Evolutionary conservation across 2,797 vertebrate species (phyloP), one percentile per base, ranked within the genome.

Genomic region (Cyclopterus lumpus): DNA sequence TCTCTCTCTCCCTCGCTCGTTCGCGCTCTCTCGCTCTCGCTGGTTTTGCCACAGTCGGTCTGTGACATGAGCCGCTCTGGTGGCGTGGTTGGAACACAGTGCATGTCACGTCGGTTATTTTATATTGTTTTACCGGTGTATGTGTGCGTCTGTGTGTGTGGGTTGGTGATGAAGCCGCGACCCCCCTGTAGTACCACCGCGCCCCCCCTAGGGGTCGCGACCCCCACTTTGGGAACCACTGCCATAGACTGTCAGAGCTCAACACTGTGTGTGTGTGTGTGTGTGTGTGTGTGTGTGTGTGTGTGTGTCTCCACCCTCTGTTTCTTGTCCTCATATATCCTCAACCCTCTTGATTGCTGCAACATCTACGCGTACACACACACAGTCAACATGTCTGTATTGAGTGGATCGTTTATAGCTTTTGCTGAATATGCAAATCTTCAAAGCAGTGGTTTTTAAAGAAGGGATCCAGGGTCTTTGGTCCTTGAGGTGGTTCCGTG

Each of bases 381-480:
- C 65, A 75, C 32, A 59, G 10, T 54, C 58, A 30, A 51, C 28
- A 12, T 36, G 66, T 71, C 34, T 42, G 32, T 55, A 24, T 62
- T 15, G 40, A 79, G 36, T 61, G 53, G 34, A 65, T 64, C 11
- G 2, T 63, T 79, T 68, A 54, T 24, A 10, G 66, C 54, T 49
- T 18, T 26, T 55, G 73, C 42, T 79, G 48, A 76, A 69, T 55
- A 72, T 77, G 44, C 59, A 73, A 55, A 71, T 80, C 58, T 64
- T 72, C 48, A 57, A 14, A 72, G 58, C 44, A 22, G 1, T 26
- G 60, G 0, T 14, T 61, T 26, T 62, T 62, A 22, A 8, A 26
- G 3, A 4, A 6, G 32, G 6, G 30, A 26, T 30, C 20, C 12
- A 1, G 24, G 12, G n/a, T 64, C 28, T 59, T 51, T 22, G 34